Percentiles rank a stretch among this genome's conserved stretches.
Conservation (phyloP, 2,797 vertebrate genomes). For the Mareca strepera region DNA sequence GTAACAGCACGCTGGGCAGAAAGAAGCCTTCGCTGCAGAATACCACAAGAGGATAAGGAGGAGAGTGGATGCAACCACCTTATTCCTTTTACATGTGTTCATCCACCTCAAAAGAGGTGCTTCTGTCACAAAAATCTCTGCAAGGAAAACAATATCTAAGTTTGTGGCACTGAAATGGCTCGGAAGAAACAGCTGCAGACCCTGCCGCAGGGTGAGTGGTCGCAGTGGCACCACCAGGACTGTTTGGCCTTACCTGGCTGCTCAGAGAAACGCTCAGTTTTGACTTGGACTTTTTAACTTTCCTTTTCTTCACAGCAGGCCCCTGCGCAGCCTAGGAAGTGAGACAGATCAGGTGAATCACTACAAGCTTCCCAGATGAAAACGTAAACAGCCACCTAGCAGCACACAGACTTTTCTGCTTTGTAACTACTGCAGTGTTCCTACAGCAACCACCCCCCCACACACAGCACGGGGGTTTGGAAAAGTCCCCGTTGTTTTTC, state of each 20-base stretch:
- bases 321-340: slow-evolving; percentile 78
- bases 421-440: not conserved
- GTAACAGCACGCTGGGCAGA: accelerated
- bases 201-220: accelerated
- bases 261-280: slow-evolving; percentile 75
- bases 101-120: not conserved
- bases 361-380: not conserved
- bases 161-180: not conserved
- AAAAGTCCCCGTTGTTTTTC: not conserved
- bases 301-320: slow-evolving; percentile 62
- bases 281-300: not conserved
- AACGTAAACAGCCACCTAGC: not conserved
- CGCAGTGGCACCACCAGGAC: not conserved
- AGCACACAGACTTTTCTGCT: not conserved
- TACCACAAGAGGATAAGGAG: not conserved
- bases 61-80: not conserved
- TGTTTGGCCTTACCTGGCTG: slow-evolving; percentile 81
- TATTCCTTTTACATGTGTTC: accelerated
- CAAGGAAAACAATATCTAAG: not conserved
- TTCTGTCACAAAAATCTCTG: not conserved
- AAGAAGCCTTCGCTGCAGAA: not conserved
- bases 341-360: not conserved
- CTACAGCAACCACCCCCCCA: not conserved
- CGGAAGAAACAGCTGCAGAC: not conserved
- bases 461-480: not conserved